A percentile compares a stretch with the other conserved stretches of the same genome.
Evolutionary conservation across 2,888 invertebrate genomes (phyloP).

Genomic region (Amiota mariae): DNA sequence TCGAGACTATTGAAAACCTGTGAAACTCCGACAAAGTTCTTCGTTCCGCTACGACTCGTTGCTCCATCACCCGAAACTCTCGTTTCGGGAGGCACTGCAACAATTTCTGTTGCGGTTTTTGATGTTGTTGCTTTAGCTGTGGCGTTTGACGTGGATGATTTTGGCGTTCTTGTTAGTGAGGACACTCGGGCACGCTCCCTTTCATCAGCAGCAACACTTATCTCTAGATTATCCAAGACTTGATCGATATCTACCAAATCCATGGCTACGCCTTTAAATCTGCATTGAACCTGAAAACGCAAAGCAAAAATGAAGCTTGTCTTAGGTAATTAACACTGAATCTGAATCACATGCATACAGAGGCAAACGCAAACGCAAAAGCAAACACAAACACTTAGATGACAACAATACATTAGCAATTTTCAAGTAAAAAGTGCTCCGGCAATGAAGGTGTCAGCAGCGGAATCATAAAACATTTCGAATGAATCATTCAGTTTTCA

Average conservation of each 20-base stretch:
- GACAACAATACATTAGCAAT: background rate
- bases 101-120: constrained; percentile 25
- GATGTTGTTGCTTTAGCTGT: constrained; percentile 37
- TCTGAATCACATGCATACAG: constrained; percentile 5
- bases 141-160: constrained; percentile 35
- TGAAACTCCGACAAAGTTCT: constrained; percentile 75
- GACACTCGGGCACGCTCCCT: constrained; percentile 46
- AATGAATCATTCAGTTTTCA: constrained; percentile 1
- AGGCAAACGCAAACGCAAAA: constrained; percentile 8
- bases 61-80: constrained; percentile 9
- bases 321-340: constrained; percentile 27
- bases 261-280: constrained; percentile 56
- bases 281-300: constrained; percentile 48
- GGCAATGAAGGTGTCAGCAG: background rate
- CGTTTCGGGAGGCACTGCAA: constrained; percentile 7
- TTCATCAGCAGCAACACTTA: constrained; percentile 77
- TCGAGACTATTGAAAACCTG: constrained; percentile 80
- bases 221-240: constrained; percentile 88
- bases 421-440: background rate
- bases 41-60: constrained; percentile 47
- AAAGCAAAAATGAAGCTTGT: constrained; percentile 31
- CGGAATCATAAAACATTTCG: background rate
- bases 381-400: constrained; percentile 5
- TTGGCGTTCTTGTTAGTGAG: constrained; percentile 22
- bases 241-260: constrained; percentile 84